Percentiles rank a stretch among this genome's conserved stretches.
Evolutionary conservation across 2,888 invertebrate species (phyloP).

Genomic region (Andrena bicolor): DNA sequence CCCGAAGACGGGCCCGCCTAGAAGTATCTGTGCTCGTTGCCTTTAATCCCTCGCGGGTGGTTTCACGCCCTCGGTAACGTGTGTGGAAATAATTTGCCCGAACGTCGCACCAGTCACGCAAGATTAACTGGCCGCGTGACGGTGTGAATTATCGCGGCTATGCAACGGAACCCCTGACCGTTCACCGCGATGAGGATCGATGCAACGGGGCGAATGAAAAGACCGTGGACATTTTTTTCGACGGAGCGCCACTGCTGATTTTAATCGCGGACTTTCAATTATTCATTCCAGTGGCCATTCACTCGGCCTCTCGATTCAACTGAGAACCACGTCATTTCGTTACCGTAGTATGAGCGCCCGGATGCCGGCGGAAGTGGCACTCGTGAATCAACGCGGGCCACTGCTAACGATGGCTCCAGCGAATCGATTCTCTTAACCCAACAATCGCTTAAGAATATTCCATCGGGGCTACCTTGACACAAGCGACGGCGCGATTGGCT

Average conservation of each 20-base stretch:
- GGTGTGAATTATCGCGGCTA: no score
- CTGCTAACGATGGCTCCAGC: conserved; percentile 8
- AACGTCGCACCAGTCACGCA: no score
- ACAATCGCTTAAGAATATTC: conserved; percentile 19
- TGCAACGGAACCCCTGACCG: no score
- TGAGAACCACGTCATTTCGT: conserved; percentile 34
- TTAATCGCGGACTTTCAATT: conserved; percentile 16
- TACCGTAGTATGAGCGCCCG: conserved; percentile 18
- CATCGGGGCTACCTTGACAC: background rate
- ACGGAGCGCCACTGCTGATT: conserved; percentile 5
- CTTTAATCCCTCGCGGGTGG: no score
- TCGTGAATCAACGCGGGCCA: conserved; percentile 10
- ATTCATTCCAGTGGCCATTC: conserved; percentile 1
- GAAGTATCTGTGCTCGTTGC: no score
- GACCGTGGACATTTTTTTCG: background rate
- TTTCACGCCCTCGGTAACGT: no score
- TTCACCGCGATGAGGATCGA: conserved; percentile 26
- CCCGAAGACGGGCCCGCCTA: no score
- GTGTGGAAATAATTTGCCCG: no score
- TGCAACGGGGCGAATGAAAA: background rate
- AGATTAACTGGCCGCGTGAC: no score
- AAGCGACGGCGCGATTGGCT: background rate
- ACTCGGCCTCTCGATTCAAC: background rate
- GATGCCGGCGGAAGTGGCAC: conserved; percentile 7
- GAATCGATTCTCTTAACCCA: conserved; percentile 24